Base-by-base conservation (phyloP, 2,113 vertebrate genomes). In the Willisornis vidua region DNA sequence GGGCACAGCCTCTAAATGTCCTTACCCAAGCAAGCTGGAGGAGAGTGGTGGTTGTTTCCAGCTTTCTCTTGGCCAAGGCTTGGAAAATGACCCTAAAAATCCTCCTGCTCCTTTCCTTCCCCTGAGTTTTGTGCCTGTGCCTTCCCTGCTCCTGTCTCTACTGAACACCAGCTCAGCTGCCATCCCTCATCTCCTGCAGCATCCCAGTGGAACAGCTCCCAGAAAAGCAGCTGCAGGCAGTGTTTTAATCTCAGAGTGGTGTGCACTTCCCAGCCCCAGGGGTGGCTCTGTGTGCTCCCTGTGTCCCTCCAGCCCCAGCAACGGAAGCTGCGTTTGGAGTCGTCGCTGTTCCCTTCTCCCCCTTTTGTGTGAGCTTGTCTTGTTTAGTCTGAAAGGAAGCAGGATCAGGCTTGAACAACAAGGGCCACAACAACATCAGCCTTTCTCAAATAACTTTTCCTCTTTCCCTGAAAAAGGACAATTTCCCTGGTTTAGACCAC, bases 371-470 rank as follows among this genome's bases (percentile, higher is more conserved):
- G 29, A 92, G 45, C 79, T 81, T 3, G 20, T 89, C 91, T 96
- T 96, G 95, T 95, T 97, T 97, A 96, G 95, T 96, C 95, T 97
- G 66, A 77, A 96, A 96, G 95, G 95, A 97, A 97, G 89, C 80
- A 67, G 79, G 80, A 89, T 31, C 1, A 68, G 82, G 57, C 54
- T 95, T 55, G 9, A 95, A 96, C 90, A 96, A 65, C 93, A 94
- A 76, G 84, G 57, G 91, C 80, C 68, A 76, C 1, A 22, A 67
- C 80, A 85, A 80, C 73, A 81, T 4, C 4, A 86, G 65, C 70
- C 68, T 71, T 63, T 92, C 65, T 78, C 89, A 94, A 77, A 66
- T 3, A 88, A 93, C 86, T 92, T 95, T 84, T 90, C 65, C 68
- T 84, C 83, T 76, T 91, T 79, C 75, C 25, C 58, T 84, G 76